Base-by-base conservation (phyloP, 2,797 vertebrate species). In the Leptoclinus maculatus region DNA sequence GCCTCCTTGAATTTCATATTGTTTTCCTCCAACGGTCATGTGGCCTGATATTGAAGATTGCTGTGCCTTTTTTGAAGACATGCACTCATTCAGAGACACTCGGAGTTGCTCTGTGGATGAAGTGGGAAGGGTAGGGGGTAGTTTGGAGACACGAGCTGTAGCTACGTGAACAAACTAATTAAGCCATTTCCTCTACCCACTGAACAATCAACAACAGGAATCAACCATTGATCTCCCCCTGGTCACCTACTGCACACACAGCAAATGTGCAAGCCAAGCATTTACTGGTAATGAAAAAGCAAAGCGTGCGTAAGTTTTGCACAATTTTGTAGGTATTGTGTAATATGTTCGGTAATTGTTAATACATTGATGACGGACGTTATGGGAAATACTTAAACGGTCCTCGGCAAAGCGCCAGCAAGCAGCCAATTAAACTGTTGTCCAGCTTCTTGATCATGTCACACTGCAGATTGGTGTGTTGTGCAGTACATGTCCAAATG, bases 1-100 rank as follows among this genome's bases (percentile, higher is more conserved):
- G 87, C 89, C 81, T 90, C 83, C 70, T 66, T 87, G 87, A 89
- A 84, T 91, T 92, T 90, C 75, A 86, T 92, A 91, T 92, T 93
- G 89, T 93, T 93, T 90, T 87, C 83, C 75, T 81, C 64, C 66
- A 85, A 70, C n/a, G 76, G 85, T 80, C 84, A 83, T 86, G 80
- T 71, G 14, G 66, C 41, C 71, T 56, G 71, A 75, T 74, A 63
- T 65, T 72, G 60, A 74, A 81, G 72, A 89, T 87, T 70, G 74
- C 29, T 60, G 38, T 25, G 36, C 58, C 71, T 88, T 87, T 87
- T 36, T 79, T 67, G 68, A 84, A 90, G 83, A 64, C 67, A 51
- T 32, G 41, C 56, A 7, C 66, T 67, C 83, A 60, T 79, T 86
- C 67, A 78, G 66, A 80, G 77, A 69, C 14, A 62, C 58, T 72